A percentile compares a stretch with the other conserved stretches of the same genome.
Evolutionary conservation across 2,113 vertebrate species (phyloP).

Genomic region (Colius striatus): DNA sequence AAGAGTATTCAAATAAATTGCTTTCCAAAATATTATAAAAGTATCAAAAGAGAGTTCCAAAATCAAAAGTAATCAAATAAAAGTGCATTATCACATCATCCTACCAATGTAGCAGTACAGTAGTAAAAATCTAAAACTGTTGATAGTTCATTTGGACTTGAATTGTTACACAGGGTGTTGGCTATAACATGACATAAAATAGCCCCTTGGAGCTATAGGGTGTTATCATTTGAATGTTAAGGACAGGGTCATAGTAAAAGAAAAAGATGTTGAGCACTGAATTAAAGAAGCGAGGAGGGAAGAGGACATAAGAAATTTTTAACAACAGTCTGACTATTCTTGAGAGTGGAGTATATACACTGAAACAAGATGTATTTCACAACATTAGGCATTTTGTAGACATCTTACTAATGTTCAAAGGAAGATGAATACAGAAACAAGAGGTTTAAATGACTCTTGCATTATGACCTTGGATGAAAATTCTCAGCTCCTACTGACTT

Average conservation of each 20-base stretch:
- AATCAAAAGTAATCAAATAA: background rate
- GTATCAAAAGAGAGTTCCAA: background rate
- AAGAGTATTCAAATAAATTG: background rate
- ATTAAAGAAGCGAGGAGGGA: background rate
- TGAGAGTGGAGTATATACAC: background rate
- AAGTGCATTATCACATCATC: background rate
- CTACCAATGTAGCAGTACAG: background rate
- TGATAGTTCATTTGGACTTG: background rate
- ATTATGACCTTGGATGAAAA: background rate
- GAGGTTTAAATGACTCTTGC: background rate
- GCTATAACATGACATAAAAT: background rate
- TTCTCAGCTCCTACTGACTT: background rate
- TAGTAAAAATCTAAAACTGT: background rate
- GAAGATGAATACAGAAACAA: background rate
- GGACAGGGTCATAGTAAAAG: background rate
- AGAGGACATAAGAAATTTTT: background rate
- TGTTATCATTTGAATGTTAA: background rate
- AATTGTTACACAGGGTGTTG: background rate
- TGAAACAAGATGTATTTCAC: background rate
- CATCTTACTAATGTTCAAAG: background rate
- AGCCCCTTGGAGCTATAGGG: background rate
- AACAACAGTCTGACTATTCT: background rate
- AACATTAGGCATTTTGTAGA: background rate
- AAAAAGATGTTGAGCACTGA: background rate
- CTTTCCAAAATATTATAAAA: background rate